Evolutionary conservation across 2,113 vertebrate species (phyloP).

Genomic region (Spea multiplicata): DNA sequence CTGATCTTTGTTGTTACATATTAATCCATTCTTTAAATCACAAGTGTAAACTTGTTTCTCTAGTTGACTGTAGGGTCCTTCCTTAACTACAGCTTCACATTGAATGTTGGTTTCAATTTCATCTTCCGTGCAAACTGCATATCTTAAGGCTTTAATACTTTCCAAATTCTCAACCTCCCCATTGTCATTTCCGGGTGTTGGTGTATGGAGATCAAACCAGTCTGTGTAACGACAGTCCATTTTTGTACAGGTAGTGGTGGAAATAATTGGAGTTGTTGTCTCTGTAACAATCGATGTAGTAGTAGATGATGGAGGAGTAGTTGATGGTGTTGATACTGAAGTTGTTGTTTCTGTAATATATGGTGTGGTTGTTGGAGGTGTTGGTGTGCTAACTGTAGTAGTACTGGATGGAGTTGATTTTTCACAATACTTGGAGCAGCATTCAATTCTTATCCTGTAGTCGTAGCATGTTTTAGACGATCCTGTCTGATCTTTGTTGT

Average conservation of each 20-base stretch:
- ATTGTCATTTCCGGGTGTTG: conserved; percentile 6
- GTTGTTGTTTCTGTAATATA: too few species aligned
- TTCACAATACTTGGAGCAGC: too few species aligned
- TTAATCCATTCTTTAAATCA: conserved; percentile 2
- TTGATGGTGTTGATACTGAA: too few species aligned
- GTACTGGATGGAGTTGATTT: neutral
- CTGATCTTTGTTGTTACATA: conserved; percentile 8
- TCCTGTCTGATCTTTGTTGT: too few species aligned
- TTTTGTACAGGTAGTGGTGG: neutral
- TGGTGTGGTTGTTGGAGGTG: too few species aligned
- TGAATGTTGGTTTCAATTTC: neutral
- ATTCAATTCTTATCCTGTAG: too few species aligned
- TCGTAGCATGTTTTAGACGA: too few species aligned
- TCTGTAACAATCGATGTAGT: neutral
- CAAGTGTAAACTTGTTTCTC: conserved; percentile 4
- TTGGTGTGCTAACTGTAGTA: too few species aligned
- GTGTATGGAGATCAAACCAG: conserved; percentile 25
- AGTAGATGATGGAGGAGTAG: too few species aligned
- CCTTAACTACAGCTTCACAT: neutral
- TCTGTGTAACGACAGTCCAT: conserved; percentile 15
- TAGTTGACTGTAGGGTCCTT: neutral
- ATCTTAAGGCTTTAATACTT: conserved; percentile 4
- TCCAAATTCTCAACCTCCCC: conserved; percentile 12
- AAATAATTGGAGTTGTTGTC: neutral
- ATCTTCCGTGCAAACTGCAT: neutral